phyloP scores from a whole-genome alignment of 2,888 invertebrate species.

The Augochlorella aurata region DNA sequence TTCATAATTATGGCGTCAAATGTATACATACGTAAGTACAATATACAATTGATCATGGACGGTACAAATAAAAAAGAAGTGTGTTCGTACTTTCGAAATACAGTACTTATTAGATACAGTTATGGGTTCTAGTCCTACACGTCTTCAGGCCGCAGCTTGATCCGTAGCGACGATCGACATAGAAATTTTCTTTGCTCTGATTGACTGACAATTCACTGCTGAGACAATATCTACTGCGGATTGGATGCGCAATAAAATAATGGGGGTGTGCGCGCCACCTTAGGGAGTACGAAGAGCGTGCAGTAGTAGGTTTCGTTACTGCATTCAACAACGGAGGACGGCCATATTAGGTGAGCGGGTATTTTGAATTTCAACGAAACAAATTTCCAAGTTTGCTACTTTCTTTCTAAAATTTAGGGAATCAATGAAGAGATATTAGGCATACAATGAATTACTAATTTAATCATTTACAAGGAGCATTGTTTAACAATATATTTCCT shows the following conservation, averaged over 20 bases:
- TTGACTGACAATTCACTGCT: too few species aligned
- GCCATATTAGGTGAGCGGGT: slow-evolving; percentile 13
- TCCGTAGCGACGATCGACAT: too few species aligned
- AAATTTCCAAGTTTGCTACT: not conserved
- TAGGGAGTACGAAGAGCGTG: too few species aligned
- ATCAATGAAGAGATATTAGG: not conserved
- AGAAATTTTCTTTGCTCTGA: too few species aligned
- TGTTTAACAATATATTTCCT: not conserved
- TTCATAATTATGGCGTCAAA: slow-evolving; percentile 23
- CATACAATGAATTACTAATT: slow-evolving; percentile 21
- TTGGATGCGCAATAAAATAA: too few species aligned
- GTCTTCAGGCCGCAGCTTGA: too few species aligned
- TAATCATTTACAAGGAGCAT: slow-evolving; percentile 23
- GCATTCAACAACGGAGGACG: not conserved
- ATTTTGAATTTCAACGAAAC: slow-evolving; percentile 9
- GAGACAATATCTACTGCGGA: too few species aligned
- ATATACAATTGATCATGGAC: not conserved
- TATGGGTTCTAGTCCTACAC: too few species aligned
- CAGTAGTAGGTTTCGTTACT: not conserved
- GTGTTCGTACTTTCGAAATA: too few species aligned
- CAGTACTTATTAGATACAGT: too few species aligned
- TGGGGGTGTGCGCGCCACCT: too few species aligned
- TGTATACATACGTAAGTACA: not conserved
- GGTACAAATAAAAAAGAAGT: not conserved
- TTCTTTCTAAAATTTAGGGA: not conserved